Percentiles rank a stretch among this genome's conserved stretches.
Evolutionary conservation across 2,113 vertebrate species (phyloP).

Genomic region (Mystacornis crossleyi): DNA sequence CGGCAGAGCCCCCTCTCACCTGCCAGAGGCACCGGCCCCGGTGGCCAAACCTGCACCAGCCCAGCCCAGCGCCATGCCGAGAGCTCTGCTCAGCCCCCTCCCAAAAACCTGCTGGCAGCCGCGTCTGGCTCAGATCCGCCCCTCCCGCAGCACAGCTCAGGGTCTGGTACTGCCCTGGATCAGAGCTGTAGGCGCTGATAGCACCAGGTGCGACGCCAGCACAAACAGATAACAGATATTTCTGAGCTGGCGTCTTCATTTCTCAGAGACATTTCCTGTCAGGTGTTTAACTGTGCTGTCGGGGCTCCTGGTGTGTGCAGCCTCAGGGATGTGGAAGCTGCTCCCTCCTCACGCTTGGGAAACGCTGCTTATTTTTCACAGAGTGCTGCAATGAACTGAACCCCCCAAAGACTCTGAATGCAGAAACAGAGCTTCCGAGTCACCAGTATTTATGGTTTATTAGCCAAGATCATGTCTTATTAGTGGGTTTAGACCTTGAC

Average conservation of each 20-base stretch:
- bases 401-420: background rate
- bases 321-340: background rate
- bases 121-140: too few species aligned
- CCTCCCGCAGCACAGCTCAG: background rate
- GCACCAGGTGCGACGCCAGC: background rate
- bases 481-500: background rate
- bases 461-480: background rate
- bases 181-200: fast-evolving
- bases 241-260: background rate
- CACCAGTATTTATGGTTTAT: background rate
- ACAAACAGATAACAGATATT: fast-evolving
- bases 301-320: background rate
- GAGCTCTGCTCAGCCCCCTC: fast-evolving
- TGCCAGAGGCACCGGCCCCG: background rate
- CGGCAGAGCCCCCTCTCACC: background rate
- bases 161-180: background rate
- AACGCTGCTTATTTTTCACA: background rate
- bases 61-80: too few species aligned
- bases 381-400: background rate
- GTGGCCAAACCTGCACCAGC: background rate
- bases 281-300: background rate
- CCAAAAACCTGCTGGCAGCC: background rate
- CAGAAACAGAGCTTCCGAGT: background rate
- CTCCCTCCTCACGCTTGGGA: background rate
- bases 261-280: background rate